Evolutionary conservation across 1,140 invertebrate genomes (phyloP), one percentile per base, ranked within the genome.

Genomic region (Stegodyphus dumicola): DNA sequence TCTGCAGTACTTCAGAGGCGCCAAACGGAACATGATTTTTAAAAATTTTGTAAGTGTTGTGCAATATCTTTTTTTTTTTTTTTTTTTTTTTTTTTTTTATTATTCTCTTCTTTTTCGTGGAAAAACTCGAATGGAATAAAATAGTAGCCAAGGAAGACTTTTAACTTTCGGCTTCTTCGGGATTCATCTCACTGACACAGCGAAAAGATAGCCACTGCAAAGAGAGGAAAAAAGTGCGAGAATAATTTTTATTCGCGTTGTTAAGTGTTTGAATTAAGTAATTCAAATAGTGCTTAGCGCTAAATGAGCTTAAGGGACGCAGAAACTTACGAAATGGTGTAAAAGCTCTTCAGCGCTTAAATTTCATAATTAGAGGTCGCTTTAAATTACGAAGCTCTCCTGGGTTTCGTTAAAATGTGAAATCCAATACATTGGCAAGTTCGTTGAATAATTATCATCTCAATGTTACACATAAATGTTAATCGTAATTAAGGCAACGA

Each of bases 1-100:
- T 67, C 67, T 79, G 9, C 9, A 9, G 67, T 70, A 56, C 77
- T 81, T 73, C 78, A 81, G 67, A 81, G 78, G 78, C 78, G 70
- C n/a, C 75, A 78, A 56, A 54, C 64, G 64, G 56, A 69, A 78
- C 17, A 17, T 13, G 65, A 9, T 51, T n/a, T 7, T 9, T 17
- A 17, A n/a, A 78, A 52, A 33, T 69, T 69, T 69, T 66, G 51
- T 49, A 33, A 65, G 49, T 33, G 60, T 10, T 7, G 15, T 60
- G 9, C 56, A 60, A 11, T 11, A 60, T 60, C 15, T 60, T 67
- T 6, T 7, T 48, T 51, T 48, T 51, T n/a, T n/a, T n/a, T n/a
- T n/a, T n/a, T n/a, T n/a, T n/a, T n/a, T n/a, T n/a, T n/a, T n/a
- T n/a, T n/a, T n/a, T n/a, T n/a, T n/a, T n/a, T n/a, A n/a, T n/a